Evolutionary conservation across 1,140 invertebrate genomes (phyloP), one percentile per base, ranked within the genome.

Genomic region (Rhopalosiphum padi): DNA sequence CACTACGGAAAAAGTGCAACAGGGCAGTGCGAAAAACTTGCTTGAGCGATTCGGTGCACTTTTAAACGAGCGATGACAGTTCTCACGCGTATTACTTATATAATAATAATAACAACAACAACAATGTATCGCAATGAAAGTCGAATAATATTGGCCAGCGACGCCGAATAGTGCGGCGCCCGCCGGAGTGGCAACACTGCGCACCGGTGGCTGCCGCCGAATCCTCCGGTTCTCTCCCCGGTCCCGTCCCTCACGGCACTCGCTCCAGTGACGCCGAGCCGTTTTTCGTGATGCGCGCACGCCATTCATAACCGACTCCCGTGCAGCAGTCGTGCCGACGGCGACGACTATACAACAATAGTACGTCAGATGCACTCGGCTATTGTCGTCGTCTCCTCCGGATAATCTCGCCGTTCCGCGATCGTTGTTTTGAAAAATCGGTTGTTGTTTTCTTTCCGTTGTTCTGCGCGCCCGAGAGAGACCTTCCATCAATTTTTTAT

Each of bases 171-270:
- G n/a, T 89, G 23, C 87, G n/a, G 22, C 87, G 53, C 53, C 53
- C 25, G 89, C 23, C 89, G 9, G 4, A 8, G 89, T 90, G 89
- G 89, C 37, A 90, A 90, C 89, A 90, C 89, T 90, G 89, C 8
- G n/a, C 53, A 6, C 37, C 30, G 35, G 30, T 37, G 51, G 51
- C 89, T 21, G 30, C 91, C 46, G 51, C n/a, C 90, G 83, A 82
- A 48, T 83, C 91, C 68, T 46, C 22, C 9, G 68, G 35, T 48
- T 86, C 77, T 23, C 51, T 85, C 77, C 77, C 68, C 91, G 91
- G 51, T 85, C 68, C 35, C n/a, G n/a, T 55, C 23, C 48, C 68
- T 77, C 60, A 15, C 91, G 60, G 41, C 91, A 23, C 51, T 90
- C 89, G 25, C 55, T 30, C 37, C 53, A 90, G 89, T 90, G 21